Conservation (phyloP, 2,888 invertebrate genomes). For the Panzeria rudis region DNA sequence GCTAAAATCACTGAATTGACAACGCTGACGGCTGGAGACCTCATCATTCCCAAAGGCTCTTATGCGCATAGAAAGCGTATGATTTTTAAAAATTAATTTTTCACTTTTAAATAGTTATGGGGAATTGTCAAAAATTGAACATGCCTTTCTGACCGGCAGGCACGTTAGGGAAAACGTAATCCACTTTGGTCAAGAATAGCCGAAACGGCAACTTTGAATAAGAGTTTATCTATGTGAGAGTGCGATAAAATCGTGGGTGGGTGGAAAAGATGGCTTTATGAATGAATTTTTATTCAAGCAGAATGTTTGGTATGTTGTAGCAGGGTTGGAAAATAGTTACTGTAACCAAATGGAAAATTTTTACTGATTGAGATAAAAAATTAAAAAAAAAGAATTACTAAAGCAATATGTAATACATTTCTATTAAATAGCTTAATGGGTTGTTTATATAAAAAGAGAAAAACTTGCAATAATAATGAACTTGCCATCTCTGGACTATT, state of each 20-base stretch:
- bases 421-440: no score
- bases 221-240: not conserved
- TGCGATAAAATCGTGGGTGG: conserved; percentile 44
- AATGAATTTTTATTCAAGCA: conserved; percentile 36
- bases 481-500: not conserved
- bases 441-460: no score
- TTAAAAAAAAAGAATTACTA: not conserved
- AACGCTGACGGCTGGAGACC: no score
- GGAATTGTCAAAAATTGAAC: no score
- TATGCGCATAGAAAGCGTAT: no score
- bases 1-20: no score
- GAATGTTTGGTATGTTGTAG: conserved; percentile 6
- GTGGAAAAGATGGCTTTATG: not conserved
- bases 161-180: no score
- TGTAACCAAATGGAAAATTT: not conserved
- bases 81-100: no score
- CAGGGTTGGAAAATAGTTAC: conserved; percentile 13
- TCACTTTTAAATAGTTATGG: no score
- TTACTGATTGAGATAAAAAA: not conserved
- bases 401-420: not conserved
- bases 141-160: no score
- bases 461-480: not conserved
- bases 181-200: not conserved
- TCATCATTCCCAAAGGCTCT: no score
- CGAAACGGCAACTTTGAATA: not conserved